phyloP scores from a whole-genome alignment of 2,113 vertebrate genomes.

The Brienomyrus brachyistius region DNA sequence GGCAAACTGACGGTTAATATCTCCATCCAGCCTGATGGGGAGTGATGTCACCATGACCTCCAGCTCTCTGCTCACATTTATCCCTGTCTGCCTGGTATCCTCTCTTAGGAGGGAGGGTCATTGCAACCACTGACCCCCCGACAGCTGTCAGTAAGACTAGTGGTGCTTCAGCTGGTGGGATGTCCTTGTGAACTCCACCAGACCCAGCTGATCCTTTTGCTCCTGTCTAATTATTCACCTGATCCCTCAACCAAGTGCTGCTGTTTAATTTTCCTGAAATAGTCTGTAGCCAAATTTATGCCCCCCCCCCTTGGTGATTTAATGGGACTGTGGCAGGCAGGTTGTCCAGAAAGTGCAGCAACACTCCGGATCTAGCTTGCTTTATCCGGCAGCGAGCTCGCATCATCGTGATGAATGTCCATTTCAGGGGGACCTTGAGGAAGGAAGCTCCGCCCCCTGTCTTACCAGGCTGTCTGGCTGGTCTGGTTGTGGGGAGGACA shows the following conservation, averaged over 20 bases:
- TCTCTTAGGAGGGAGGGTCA: background rate
- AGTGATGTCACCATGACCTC: background rate
- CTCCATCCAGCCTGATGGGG: background rate
- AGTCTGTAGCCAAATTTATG: background rate
- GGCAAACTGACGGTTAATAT: background rate
- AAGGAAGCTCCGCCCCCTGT: constrained; percentile 13
- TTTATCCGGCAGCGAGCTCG: background rate
- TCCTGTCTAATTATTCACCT: background rate
- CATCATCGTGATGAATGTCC: constrained; percentile 38
- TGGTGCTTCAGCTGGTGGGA: background rate
- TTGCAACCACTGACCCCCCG: background rate
- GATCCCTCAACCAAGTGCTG: background rate
- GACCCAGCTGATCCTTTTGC: background rate
- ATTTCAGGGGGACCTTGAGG: constrained; percentile 43
- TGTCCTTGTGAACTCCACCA: background rate
- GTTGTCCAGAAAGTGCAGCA: background rate
- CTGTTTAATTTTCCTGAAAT: constrained; percentile 5
- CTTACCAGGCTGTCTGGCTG: background rate
- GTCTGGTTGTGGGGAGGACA: background rate
- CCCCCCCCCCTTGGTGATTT: background rate
- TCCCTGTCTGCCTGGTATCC: background rate
- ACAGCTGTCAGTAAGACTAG: background rate
- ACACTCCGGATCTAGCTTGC: too few relatives aligned
- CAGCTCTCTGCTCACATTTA: background rate
- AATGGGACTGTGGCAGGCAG: background rate